Percentiles rank a stretch among this genome's conserved stretches.
Conservation (phyloP, 2,797 vertebrate genomes). For the Molossus molossus region DNA sequence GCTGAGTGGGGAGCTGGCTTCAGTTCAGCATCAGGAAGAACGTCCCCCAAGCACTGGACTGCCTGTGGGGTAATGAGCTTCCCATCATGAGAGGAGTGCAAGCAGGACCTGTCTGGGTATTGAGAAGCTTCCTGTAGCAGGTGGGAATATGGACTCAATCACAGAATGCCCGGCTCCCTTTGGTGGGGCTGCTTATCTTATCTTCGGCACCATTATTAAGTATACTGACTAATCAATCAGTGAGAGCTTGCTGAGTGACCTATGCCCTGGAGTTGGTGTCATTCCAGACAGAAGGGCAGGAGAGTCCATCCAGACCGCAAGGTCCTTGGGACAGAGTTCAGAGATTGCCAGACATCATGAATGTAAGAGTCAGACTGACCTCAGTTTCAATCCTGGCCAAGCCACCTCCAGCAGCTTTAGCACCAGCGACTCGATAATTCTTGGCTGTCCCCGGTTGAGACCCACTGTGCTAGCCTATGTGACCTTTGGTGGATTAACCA, state of each 20-base stretch:
- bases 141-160: neutral
- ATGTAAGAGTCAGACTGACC: neutral
- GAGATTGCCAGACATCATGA: neutral
- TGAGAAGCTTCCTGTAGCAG: neutral
- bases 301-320: neutral
- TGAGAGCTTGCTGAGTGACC: neutral
- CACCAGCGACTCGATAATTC: neutral
- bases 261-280: neutral
- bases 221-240: neutral
- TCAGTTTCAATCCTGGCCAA: constrained; percentile 1
- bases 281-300: neutral
- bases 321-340: neutral
- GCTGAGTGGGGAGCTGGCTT: neutral
- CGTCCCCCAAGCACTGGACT: neutral
- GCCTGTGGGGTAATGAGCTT: neutral
- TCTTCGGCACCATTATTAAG: neutral
- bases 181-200: neutral
- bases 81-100: neutral
- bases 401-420: neutral
- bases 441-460: neutral
- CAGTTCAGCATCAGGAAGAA: neutral
- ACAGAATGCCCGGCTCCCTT: neutral
- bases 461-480: neutral
- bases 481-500: constrained; percentile 14
- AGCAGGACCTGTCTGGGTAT: neutral